A percentile compares a stretch with the other conserved stretches of the same genome.
Evolutionary conservation across 2,797 vertebrate species (phyloP).

Genomic region (Notolepis coatsorum): DNA sequence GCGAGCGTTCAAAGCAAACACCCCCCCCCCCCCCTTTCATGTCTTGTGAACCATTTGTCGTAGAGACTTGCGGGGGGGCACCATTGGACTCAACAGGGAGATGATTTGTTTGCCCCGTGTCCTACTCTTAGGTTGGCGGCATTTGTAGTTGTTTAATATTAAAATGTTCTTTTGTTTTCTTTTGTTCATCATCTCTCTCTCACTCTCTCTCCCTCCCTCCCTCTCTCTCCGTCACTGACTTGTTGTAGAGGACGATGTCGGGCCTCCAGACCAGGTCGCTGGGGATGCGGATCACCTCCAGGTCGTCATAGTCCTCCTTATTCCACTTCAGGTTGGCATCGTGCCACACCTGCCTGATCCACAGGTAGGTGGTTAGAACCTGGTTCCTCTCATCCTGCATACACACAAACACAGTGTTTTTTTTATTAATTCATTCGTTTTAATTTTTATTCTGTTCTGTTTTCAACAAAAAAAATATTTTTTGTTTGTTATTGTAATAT

Average conservation of each 20-base stretch:
- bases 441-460: too few species aligned
- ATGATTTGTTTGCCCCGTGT: too few species aligned
- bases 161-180: background rate
- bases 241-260: slow-evolving; percentile 97
- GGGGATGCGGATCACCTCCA: slow-evolving; percentile 97
- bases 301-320: slow-evolving; percentile 92
- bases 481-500: too few species aligned
- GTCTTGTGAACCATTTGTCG: too few species aligned
- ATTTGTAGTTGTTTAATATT: too few species aligned
- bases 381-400: slow-evolving; percentile 96
- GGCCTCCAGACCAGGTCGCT: slow-evolving; percentile 96
- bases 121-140: too few species aligned
- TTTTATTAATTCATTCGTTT: too few species aligned
- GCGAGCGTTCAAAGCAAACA: too few species aligned
- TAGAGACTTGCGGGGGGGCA: too few species aligned
- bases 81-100: too few species aligned
- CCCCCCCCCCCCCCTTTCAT: too few species aligned
- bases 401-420: slow-evolving; percentile 23
- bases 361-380: slow-evolving; percentile 94
- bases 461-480: too few species aligned
- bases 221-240: slow-evolving; percentile 81
- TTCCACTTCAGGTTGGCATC: slow-evolving; percentile 95
- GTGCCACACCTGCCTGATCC: slow-evolving; percentile 95
- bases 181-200: background rate
- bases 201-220: background rate